Evolutionary conservation across 2,113 vertebrate species (phyloP).

Genomic region (Hepsetus odoe): DNA sequence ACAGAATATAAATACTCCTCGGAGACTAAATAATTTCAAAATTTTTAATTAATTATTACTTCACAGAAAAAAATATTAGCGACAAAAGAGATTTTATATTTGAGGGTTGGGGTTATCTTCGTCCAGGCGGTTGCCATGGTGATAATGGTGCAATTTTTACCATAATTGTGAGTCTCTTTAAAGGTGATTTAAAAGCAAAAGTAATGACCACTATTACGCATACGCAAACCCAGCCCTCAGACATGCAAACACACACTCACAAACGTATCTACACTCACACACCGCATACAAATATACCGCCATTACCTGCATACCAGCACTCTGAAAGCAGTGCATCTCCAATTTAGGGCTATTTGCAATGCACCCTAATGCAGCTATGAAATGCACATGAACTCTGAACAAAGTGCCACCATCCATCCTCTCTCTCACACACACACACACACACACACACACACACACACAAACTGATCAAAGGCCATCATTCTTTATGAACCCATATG

Average conservation of each 20-base stretch:
- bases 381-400: background rate
- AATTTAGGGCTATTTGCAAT: background rate
- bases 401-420: background rate
- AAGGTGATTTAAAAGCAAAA: slow-evolving; percentile 30
- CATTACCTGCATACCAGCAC: background rate
- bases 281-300: background rate
- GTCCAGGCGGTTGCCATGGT: slow-evolving; percentile 21
- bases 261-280: background rate
- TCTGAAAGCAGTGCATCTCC: background rate
- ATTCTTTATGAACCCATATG: slow-evolving; percentile 28
- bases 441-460: background rate
- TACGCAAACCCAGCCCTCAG: background rate
- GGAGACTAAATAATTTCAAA: no score
- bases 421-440: no score
- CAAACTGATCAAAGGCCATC: slow-evolving; percentile 24
- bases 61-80: no score
- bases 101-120: slow-evolving; percentile 12
- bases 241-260: background rate
- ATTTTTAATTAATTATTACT: no score
- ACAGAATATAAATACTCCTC: no score
- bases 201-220: slow-evolving; percentile 37
- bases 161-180: slow-evolving; percentile 32
- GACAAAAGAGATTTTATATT: no score
- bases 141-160: slow-evolving; percentile 16
- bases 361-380: background rate